phyloP scores from a whole-genome alignment of 2,888 invertebrate species.

The Agrotis puta region DNA sequence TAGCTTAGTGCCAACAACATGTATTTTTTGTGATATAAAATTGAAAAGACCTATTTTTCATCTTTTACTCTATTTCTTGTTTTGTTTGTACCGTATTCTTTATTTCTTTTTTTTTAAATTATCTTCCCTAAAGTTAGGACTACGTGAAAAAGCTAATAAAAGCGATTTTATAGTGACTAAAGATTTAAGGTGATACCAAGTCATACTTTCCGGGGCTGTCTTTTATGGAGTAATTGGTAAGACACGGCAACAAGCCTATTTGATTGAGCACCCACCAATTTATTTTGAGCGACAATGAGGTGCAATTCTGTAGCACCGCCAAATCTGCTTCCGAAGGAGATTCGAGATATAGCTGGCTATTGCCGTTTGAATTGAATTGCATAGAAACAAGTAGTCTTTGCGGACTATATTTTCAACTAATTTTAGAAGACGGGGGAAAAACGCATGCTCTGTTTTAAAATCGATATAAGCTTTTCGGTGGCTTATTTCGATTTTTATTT shows the following conservation, averaged over 20 bases:
- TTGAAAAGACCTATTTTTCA: not conserved
- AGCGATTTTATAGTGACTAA: slow-evolving; percentile 9
- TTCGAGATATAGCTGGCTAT: no score
- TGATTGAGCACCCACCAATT: slow-evolving; percentile 41
- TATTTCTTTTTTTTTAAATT: not conserved
- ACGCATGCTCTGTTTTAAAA: not conserved
- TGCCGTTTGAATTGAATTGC: no score
- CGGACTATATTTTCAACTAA: no score
- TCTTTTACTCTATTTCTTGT: slow-evolving; percentile 20
- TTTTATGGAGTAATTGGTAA: not conserved
- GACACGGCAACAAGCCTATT: not conserved
- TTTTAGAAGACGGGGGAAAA: no score
- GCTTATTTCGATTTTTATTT: no score
- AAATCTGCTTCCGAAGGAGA: no score
- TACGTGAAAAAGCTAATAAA: slow-evolving; percentile 13
- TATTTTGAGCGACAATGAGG: slow-evolving; percentile 15
- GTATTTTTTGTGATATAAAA: slow-evolving; percentile 17
- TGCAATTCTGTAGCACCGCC: not conserved
- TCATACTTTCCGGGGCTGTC: not conserved
- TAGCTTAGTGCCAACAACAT: slow-evolving; percentile 9
- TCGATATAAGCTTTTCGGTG: not conserved
- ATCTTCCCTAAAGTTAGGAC: not conserved
- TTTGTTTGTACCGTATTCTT: not conserved
- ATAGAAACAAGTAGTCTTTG: no score
- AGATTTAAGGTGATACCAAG: not conserved